phyloP scores from a whole-genome alignment of 2,797 vertebrate species.

The Myotis pilosus region DNA sequence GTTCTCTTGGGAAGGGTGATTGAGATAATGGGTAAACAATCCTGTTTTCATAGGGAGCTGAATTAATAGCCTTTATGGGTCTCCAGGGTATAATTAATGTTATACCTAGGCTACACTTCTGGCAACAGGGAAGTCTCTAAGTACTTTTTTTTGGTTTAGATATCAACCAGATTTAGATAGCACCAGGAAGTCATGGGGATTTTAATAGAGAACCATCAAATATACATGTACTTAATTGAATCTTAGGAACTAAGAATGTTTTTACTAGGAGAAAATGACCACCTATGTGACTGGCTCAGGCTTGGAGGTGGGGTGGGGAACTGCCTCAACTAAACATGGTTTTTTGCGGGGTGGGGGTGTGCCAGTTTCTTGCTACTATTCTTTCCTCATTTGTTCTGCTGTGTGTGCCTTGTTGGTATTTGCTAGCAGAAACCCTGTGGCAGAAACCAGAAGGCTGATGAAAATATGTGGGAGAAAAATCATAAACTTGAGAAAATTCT shows the following conservation, averaged over 20 bases:
- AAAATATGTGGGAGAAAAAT: neutral
- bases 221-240: neutral
- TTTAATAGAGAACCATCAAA: slow-evolving; percentile 27
- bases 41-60: neutral
- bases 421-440: neutral
- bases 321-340: neutral
- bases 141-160: neutral
- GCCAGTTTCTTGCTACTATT: neutral
- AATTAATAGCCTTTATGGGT: neutral
- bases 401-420: neutral
- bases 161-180: neutral
- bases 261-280: neutral
- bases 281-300: neutral
- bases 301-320: neutral
- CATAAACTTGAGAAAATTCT: neutral
- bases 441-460: neutral
- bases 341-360: neutral
- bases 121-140: neutral
- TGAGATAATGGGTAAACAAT: neutral
- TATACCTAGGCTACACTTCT: neutral
- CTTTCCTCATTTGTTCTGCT: neutral
- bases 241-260: neutral
- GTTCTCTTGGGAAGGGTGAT: slow-evolving; percentile 18
- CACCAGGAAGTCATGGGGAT: neutral
- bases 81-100: neutral